Evolutionary conservation across 2,888 invertebrate species (phyloP).

Genomic region (Mellilla xanthometata): DNA sequence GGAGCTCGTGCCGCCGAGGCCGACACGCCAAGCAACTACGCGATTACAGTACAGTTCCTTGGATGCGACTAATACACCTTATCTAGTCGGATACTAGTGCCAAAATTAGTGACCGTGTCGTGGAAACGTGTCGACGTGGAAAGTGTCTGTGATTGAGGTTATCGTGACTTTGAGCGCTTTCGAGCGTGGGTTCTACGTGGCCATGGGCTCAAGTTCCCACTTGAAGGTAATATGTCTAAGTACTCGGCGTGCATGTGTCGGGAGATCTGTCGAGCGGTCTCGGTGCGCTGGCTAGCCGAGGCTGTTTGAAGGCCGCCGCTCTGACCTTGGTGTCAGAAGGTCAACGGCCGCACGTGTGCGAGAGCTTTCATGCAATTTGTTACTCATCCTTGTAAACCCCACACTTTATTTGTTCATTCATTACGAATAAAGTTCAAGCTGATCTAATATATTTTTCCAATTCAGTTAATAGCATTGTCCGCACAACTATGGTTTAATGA

Average conservation of each 20-base stretch:
- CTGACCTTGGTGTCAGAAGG: conserved; percentile 79
- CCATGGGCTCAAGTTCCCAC: conserved; percentile 72
- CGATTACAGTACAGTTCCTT: conserved; percentile 35
- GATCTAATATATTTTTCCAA: too few relatives aligned
- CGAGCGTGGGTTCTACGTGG: conserved; percentile 66
- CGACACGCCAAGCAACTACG: conserved; percentile 50
- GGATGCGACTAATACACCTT: conserved; percentile 62
- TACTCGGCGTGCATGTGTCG: conserved; percentile 53
- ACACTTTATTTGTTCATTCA: too few relatives aligned
- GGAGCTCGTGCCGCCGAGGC: conserved; percentile 71
- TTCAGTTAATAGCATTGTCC: too few relatives aligned
- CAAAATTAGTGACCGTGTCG: conserved; percentile 61
- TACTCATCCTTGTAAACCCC: conserved; percentile 1
- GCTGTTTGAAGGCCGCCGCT: conserved; percentile 79
- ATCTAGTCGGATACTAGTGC: conserved; percentile 70
- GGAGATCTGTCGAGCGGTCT: conserved; percentile 57
- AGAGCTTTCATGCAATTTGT: conserved; percentile 58
- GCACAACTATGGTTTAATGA: too few relatives aligned
- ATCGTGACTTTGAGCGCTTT: conserved; percentile 56
- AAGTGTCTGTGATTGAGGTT: conserved; percentile 53
- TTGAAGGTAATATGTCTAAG: conserved; percentile 72
- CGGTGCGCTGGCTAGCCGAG: conserved; percentile 68
- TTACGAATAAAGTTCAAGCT: too few relatives aligned
- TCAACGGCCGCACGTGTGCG: conserved; percentile 75
- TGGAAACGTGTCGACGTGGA: conserved; percentile 40